Percentiles rank a stretch among this genome's conserved stretches.
Evolutionary conservation across 2,888 invertebrate species (phyloP).

Genomic region (Cylindroiulus punctatus): DNA sequence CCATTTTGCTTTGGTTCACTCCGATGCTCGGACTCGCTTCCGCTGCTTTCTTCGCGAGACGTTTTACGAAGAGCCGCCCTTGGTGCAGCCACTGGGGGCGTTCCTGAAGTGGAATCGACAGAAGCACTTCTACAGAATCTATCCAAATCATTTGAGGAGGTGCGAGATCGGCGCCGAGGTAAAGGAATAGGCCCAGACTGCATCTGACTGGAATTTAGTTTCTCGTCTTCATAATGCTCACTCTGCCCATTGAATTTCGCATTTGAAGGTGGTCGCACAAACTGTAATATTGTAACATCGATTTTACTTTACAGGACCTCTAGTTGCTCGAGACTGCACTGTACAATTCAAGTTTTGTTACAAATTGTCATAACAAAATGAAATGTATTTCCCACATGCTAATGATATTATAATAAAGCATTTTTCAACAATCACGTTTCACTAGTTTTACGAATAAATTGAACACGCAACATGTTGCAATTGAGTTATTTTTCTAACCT

Average conservation of each 20-base stretch:
- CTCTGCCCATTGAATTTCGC: constrained; percentile 16
- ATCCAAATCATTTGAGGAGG: constrained; percentile 53
- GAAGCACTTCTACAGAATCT: constrained; percentile 52
- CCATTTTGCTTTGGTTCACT: not conserved
- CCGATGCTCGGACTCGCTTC: constrained; percentile 9
- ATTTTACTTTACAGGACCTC: too few species aligned
- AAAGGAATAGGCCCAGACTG: constrained; percentile 49
- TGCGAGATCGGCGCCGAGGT: constrained; percentile 37
- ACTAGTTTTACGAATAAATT: too few species aligned
- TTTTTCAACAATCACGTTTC: not conserved
- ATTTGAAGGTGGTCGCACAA: not conserved
- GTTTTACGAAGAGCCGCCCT: constrained; percentile 39
- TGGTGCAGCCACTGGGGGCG: constrained; percentile 49
- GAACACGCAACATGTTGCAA: not conserved
- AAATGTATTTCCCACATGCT: too few species aligned
- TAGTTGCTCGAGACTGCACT: too few species aligned
- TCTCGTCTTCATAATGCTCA: constrained; percentile 33
- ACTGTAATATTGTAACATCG: not conserved
- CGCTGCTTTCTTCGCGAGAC: constrained; percentile 31
- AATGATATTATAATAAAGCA: too few species aligned
- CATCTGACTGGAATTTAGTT: not conserved
- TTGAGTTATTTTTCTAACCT: not conserved
- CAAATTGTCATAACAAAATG: too few species aligned
- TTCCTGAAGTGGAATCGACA: constrained; percentile 51
- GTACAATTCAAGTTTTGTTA: too few species aligned